Conservation (phyloP, 2,888 invertebrate species). For the Drosophila nigricruria region DNA sequence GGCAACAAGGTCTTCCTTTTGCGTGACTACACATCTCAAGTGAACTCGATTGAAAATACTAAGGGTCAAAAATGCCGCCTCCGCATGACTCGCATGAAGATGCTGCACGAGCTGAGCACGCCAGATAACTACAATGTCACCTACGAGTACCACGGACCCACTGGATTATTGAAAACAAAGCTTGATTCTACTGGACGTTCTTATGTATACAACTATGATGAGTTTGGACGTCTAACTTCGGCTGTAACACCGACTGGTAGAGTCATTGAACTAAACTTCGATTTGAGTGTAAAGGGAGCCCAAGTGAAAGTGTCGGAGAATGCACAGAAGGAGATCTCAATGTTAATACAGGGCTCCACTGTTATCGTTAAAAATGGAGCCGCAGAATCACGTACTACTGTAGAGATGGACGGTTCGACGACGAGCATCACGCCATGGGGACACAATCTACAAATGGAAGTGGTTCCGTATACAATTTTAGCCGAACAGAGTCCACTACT, state of each 20-base stretch:
- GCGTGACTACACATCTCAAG: constrained; percentile 93
- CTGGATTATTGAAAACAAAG: constrained; percentile 94
- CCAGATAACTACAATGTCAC: constrained; percentile 97
- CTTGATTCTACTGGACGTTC: constrained; percentile 95
- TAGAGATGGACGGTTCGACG: constrained; percentile 93
- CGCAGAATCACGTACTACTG: constrained; percentile 92
- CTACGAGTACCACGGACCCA: constrained; percentile 96
- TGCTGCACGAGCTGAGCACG: constrained; percentile 95
- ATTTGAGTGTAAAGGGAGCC: constrained; percentile 95
- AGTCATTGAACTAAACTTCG: constrained; percentile 94
- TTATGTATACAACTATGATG: constrained; percentile 97
- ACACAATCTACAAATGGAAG: constrained; percentile 95
- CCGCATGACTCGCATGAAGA: constrained; percentile 96
- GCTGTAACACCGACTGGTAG: constrained; percentile 98
- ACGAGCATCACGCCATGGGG: constrained; percentile 93
- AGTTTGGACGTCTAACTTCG: constrained; percentile 95
- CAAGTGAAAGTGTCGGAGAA: constrained; percentile 94
- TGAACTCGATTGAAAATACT: constrained; percentile 97
- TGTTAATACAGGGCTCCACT: constrained; percentile 94
- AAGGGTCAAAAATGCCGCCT: constrained; percentile 96
- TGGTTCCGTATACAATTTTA: constrained; percentile 94
- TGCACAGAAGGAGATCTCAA: constrained; percentile 92
- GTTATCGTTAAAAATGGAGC: constrained; percentile 93
- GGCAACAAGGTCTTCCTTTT: constrained; percentile 94
- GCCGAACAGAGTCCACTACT: constrained; percentile 94